Conservation (phyloP, 2,113 vertebrate species). For the Chionomys nivalis region DNA sequence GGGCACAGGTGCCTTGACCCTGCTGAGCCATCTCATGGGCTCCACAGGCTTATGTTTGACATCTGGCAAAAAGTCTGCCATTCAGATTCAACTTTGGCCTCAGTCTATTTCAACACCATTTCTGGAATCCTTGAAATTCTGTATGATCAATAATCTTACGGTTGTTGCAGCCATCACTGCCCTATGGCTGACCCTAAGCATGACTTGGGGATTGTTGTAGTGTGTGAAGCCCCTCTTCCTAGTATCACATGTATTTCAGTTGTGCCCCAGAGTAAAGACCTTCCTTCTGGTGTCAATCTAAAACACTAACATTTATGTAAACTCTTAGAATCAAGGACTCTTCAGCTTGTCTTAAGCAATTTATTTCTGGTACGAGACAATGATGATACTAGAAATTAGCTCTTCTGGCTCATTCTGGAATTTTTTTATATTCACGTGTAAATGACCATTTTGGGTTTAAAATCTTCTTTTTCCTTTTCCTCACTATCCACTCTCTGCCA, state of each 20-base stretch:
- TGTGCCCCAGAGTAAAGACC: background rate
- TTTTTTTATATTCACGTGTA: background rate
- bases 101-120: constrained; percentile 30
- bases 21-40: background rate
- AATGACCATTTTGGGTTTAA: background rate
- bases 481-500: background rate
- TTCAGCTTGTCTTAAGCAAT: background rate
- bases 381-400: background rate
- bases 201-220: background rate
- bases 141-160: background rate
- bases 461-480: background rate
- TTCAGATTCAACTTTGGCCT: background rate
- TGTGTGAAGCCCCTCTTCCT: background rate
- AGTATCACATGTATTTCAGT: background rate
- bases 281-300: background rate
- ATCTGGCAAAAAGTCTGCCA: background rate
- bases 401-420: background rate
- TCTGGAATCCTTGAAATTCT: background rate
- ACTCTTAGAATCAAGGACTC: background rate
- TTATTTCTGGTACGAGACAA: background rate
- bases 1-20: background rate
- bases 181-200: background rate
- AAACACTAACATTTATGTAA: constrained; percentile 4
- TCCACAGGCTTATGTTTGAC: background rate
- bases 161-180: background rate